A percentile compares a stretch with the other conserved stretches of the same genome.
Evolutionary conservation across 2,797 vertebrate genomes (phyloP).

Genomic region (Gadopsis marmoratus): DNA sequence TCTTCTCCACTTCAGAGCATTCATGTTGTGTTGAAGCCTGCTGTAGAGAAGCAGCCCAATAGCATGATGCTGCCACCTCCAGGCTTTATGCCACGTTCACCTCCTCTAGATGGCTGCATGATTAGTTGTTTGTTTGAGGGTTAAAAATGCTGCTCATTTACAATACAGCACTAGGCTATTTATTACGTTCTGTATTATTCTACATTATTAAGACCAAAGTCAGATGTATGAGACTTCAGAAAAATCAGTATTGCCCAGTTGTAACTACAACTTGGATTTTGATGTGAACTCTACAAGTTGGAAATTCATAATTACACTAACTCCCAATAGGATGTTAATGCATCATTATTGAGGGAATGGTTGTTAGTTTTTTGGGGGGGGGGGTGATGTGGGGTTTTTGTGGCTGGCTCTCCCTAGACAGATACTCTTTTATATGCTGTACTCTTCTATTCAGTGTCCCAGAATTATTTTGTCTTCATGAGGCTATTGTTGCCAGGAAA

Average conservation of each 20-base stretch:
- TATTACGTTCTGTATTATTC: neutral
- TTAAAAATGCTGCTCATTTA: neutral
- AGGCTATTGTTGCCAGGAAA: neutral
- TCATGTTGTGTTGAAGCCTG: neutral
- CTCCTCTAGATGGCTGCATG: neutral
- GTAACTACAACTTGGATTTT: too few relatives aligned
- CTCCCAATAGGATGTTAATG: too few relatives aligned
- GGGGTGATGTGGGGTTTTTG: neutral
- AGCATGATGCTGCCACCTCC: neutral
- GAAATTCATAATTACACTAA: too few relatives aligned
- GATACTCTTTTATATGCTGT: neutral
- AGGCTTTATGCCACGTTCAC: neutral
- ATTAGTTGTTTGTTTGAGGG: neutral
- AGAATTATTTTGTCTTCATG: neutral
- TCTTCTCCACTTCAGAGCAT: neutral
- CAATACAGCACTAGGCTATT: neutral
- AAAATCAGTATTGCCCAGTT: too few relatives aligned
- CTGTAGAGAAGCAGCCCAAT: neutral
- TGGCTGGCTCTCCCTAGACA: neutral
- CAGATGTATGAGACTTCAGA: too few relatives aligned
- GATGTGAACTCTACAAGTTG: too few relatives aligned
- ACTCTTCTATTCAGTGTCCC: neutral
- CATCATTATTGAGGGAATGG: too few relatives aligned
- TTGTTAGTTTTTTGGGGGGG: too few relatives aligned
- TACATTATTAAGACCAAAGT: neutral